These are phyloP conservation scores for Steinernema scapterisci DNA, from an alignment of 2,888 invertebrate genomes.

Conservation along the genomic window DNA sequence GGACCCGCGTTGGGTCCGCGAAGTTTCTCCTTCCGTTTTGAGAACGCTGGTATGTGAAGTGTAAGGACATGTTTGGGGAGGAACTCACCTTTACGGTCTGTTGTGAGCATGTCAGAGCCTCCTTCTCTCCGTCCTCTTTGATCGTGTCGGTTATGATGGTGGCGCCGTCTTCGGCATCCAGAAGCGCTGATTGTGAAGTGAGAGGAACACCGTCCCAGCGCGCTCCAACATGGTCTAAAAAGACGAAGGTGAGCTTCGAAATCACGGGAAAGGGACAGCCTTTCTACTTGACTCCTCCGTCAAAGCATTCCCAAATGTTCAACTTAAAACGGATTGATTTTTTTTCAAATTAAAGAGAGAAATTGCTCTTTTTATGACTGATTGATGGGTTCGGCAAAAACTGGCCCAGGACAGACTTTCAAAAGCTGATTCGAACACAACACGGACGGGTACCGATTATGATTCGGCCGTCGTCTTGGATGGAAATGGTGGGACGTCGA, in stretches of 20 bases:
- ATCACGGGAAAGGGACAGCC: too few relatives aligned
- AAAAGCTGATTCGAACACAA: background rate
- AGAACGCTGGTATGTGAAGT: background rate
- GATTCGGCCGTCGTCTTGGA: conserved; percentile 64
- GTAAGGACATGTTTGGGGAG: too few relatives aligned
- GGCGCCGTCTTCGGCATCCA: conserved; percentile 64
- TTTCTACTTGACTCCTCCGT: background rate
- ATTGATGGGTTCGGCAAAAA: background rate
- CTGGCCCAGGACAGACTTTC: conserved; percentile 22
- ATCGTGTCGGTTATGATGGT: conserved; percentile 63
- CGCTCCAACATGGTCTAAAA: conserved; percentile 64
- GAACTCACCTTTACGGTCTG: conserved; percentile 59
- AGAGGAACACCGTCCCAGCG: conserved; percentile 63
- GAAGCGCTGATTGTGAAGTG: conserved; percentile 56
- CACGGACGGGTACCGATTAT: conserved; percentile 54
- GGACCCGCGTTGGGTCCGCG: background rate
- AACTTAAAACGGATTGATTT: background rate
- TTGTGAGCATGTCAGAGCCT: conserved; percentile 61
- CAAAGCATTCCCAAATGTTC: background rate
- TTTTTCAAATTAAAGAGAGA: background rate
- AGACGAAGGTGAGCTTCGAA: too few relatives aligned
- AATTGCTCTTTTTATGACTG: background rate
- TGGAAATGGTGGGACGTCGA: conserved; percentile 64
- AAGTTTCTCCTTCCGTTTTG: too few relatives aligned
- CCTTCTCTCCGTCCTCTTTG: conserved; percentile 62